phyloP scores from a whole-genome alignment of 2,113 vertebrate species.

The human region DNA sequence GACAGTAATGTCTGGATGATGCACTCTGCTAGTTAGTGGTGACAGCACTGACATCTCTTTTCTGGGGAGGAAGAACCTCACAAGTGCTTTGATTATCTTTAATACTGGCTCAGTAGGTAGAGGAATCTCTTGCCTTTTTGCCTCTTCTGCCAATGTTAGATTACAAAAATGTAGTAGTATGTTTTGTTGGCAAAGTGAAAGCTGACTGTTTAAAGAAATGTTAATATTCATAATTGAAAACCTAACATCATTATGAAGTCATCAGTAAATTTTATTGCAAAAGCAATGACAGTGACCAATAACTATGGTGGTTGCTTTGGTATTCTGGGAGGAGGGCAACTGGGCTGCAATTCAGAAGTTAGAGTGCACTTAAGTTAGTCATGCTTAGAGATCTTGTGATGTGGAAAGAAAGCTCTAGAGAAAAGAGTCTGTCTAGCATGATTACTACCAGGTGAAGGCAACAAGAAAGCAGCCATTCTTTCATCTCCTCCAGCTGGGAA shows the following conservation, averaged over 20 bases:
- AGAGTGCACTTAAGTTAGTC: not conserved
- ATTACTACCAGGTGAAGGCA: not conserved
- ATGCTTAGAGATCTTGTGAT: not conserved
- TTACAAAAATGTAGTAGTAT: not conserved
- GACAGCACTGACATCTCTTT: not conserved
- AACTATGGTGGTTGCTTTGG: fast-evolving
- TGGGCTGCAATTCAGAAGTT: not conserved
- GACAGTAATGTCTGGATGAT: not conserved
- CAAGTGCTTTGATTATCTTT: not conserved
- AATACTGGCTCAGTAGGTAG: not conserved
- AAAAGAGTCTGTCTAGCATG: not conserved
- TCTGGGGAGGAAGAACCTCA: not conserved
- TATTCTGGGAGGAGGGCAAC: not conserved
- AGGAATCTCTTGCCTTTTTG: not conserved
- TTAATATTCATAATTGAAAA: not conserved
- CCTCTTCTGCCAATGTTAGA: not conserved
- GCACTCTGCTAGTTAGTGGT: not conserved
- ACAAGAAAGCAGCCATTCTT: not conserved
- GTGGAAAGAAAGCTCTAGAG: not conserved
- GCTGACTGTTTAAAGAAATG: not conserved
- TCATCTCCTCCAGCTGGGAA: not conserved
- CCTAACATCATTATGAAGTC: not conserved
- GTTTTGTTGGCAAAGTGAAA: not conserved
- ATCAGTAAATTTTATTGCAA: not conserved
- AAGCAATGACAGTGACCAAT: not conserved